These are phyloP conservation scores for Rhynchotus rufescens DNA, from an alignment of 2,797 vertebrate genomes.

Conservation along the genomic window DNA sequence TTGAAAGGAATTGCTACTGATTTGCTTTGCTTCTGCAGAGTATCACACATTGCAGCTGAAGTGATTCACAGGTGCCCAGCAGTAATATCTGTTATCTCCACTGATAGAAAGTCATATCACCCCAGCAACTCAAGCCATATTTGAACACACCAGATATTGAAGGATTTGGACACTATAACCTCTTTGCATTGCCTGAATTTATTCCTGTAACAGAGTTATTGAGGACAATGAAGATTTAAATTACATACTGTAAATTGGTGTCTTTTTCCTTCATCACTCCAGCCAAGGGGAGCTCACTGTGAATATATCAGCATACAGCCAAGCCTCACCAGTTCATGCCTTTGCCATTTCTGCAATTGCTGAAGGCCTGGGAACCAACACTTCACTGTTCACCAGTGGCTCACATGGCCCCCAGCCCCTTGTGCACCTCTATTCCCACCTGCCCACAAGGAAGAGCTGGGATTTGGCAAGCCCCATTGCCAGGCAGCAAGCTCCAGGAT, in stretches of 20 bases:
- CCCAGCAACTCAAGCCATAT: background rate
- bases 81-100: background rate
- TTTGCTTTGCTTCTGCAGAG: background rate
- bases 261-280: background rate
- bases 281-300: background rate
- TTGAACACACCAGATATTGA: background rate
- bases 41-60: background rate
- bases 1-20: background rate
- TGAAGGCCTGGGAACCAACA: background rate
- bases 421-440: background rate
- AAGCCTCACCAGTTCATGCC: background rate
- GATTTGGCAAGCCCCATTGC: background rate
- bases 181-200: background rate
- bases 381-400: fast-evolving
- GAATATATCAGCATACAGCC: fast-evolving
- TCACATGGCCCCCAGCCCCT: background rate
- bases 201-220: background rate
- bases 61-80: background rate
- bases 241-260: background rate
- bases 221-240: background rate
- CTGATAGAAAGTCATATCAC: background rate
- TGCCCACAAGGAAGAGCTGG: fast-evolving
- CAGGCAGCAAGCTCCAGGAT: background rate
- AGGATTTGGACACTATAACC: background rate
- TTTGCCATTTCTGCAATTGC: background rate